Evolutionary conservation across 2,888 invertebrate genomes (phyloP), one percentile per base, ranked within the genome.

Genomic region (Melieria omissa): DNA sequence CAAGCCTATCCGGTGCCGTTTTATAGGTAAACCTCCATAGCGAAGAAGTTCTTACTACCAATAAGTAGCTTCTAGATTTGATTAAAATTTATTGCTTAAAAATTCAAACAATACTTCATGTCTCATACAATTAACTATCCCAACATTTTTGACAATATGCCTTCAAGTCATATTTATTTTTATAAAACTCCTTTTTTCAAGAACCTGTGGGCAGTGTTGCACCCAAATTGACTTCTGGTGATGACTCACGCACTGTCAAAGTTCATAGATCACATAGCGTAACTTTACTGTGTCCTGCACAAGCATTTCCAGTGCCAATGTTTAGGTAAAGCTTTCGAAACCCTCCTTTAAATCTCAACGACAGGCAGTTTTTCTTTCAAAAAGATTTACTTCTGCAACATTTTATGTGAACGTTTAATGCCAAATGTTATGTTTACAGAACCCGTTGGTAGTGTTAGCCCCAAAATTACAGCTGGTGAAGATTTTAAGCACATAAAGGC

Each of bases 1-100:
- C 93, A 93, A 87, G 92, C 92, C 16, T 93, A 90, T 88, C 93
- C 93, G 70, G 90, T 92, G 81, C 93, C 93, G 80, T 86, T 90
- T 79, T 91, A 91, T 90, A 92, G 92, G 92, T 93, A 84, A 78
- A 58, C 29, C 29, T 29, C 29, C 3, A 1, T 29, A 29, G 4
- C 4, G 54, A 3, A 54, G 29, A 29, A 14, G 29, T 0, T 55
- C n/a, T 54, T 54, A 54, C 14, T 54, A 6, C 6, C 9, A 54
- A 6, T 10, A 54, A 12, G 2, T 14, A 7, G 54, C 12, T 14
- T 8, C 5, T 6, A 12, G 14, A 16, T 14, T 16, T 29, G 7
- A 29, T 29, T 5, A 1, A 10, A 63, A 49, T 14, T 46, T 62
- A 47, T 14, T 12, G 46, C 4, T 10, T 12, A 41, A 41, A 6